Evolutionary conservation across 2,888 invertebrate genomes (phyloP).

Genomic region (Anoplius nigerrimus): DNA sequence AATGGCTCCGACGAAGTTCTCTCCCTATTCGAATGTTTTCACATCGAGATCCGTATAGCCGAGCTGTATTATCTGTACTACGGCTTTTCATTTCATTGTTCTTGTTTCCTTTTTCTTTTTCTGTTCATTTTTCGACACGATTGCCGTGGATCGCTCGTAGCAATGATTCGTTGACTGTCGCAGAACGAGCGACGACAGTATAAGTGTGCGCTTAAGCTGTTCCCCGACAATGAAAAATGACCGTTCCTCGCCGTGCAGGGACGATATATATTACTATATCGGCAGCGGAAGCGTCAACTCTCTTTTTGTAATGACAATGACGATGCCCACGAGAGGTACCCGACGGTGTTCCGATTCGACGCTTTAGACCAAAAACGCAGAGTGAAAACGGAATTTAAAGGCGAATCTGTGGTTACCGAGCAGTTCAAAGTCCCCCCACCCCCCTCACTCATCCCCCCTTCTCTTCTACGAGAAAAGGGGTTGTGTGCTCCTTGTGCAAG

Average conservation of each 20-base stretch:
- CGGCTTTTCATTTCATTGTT: slow-evolving; percentile 51
- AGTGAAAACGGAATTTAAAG: slow-evolving; percentile 6
- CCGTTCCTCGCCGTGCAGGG: slow-evolving; percentile 1
- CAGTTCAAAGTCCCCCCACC: slow-evolving; percentile 5
- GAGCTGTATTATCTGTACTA: slow-evolving; percentile 46
- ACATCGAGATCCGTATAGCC: slow-evolving; percentile 40
- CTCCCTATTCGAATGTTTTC: slow-evolving; percentile 54
- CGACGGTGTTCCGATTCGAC: slow-evolving; percentile 24
- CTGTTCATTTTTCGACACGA: too few relatives aligned
- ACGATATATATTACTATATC: too few relatives aligned
- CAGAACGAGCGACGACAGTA: slow-evolving; percentile 36
- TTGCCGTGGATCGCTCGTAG: slow-evolving; percentile 43
- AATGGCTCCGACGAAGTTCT: slow-evolving; percentile 25
- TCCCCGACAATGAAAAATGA: not conserved
- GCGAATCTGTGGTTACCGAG: slow-evolving; percentile 30
- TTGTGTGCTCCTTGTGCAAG: slow-evolving; percentile 39
- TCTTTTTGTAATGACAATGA: slow-evolving; percentile 30
- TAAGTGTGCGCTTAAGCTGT: slow-evolving; percentile 13
- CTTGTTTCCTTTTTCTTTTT: too few relatives aligned
- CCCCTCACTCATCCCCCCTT: too few relatives aligned
- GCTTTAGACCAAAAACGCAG: too few relatives aligned
- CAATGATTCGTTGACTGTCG: slow-evolving; percentile 55
- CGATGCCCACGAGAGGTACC: slow-evolving; percentile 20
- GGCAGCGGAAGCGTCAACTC: slow-evolving; percentile 23
- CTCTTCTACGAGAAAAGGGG: too few relatives aligned